Evolutionary conservation across 2,888 invertebrate genomes (phyloP), one percentile per base, ranked within the genome.

Genomic region (Oligia fasciuncula): DNA sequence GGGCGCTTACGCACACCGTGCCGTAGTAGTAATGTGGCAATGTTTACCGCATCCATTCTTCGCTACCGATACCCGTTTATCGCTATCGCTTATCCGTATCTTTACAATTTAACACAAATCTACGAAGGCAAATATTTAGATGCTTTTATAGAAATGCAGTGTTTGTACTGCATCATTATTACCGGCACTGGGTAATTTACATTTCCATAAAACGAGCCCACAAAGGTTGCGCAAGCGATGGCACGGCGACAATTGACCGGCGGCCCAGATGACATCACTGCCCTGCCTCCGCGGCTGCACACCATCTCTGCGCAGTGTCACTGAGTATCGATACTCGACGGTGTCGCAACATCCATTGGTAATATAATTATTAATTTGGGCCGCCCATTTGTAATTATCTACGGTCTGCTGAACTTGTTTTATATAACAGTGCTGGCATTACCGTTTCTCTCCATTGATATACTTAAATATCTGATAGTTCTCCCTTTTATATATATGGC

Each of bases 251-350:
- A 94, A 94, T 93, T 94, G 93, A 90, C 87, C 86, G 93, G 83
- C 87, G 94, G 89, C 93, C 93, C 91, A 92, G 91, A 95, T 95
- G 95, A 95, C 94, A 93, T 95, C 95, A 95, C 85, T 83, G 83
- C 78, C 80, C 77, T 79, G 69, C 80, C 80, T 82, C 79, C 51
- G 9, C 76, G 68, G 70, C 80, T 71, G 43, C 63, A 76, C 72
- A 80, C 79, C 83, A 81, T 84, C 81, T 86, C 85, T 79, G 82
- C 79, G 77, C 81, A 83, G 79, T 86, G 77, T 89, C 81, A 85
- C 90, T 72, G 51, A 81, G 74, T 85, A 85, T 83, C 85, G 79
- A 85, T 6, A 65, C 60, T 63, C 82, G 84, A 88, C 91, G 84
- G 89, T 91, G 91, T 90, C 87, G 89, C 90, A 91, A 93, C 86